A percentile compares a stretch with the other conserved stretches of the same genome.
Conservation (phyloP, 2,888 invertebrate species). For the Sepioteuthis lessoniana region DNA sequence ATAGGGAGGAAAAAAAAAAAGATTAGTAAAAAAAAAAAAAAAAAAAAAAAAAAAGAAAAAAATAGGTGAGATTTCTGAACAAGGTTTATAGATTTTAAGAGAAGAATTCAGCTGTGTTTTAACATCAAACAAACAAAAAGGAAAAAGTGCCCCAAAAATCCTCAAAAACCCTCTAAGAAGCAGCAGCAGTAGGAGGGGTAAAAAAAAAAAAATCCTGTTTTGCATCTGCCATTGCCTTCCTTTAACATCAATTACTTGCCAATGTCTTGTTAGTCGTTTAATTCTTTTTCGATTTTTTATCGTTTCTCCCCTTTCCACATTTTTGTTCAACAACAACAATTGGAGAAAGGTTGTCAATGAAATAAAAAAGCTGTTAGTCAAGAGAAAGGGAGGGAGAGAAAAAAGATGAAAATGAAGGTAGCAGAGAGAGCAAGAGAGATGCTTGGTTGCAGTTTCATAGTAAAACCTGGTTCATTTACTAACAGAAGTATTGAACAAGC, state of each 20-base stretch:
- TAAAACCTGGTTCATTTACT: neutral
- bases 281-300: slow-evolving; percentile 2
- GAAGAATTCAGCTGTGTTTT: slow-evolving; percentile 1
- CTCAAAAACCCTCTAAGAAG: neutral
- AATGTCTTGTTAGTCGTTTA: slow-evolving; percentile 23
- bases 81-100: slow-evolving; percentile 33
- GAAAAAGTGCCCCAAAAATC: neutral
- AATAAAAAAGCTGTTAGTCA: neutral
- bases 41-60: neutral
- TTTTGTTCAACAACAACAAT: slow-evolving; percentile 3
- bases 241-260: neutral
- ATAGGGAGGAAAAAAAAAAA: neutral
- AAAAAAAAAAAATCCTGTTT: neutral
- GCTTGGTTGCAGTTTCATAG: neutral
- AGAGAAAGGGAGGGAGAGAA: neutral
- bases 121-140: neutral
- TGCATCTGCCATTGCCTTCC: neutral
- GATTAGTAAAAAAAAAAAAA: neutral
- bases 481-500: neutral
- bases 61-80: neutral
- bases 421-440: neutral
- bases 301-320: neutral
- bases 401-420: neutral
- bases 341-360: neutral
- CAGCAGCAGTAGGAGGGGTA: neutral